Conservation (phyloP, 2,797 vertebrate genomes). For the Malacoraja senta region DNA sequence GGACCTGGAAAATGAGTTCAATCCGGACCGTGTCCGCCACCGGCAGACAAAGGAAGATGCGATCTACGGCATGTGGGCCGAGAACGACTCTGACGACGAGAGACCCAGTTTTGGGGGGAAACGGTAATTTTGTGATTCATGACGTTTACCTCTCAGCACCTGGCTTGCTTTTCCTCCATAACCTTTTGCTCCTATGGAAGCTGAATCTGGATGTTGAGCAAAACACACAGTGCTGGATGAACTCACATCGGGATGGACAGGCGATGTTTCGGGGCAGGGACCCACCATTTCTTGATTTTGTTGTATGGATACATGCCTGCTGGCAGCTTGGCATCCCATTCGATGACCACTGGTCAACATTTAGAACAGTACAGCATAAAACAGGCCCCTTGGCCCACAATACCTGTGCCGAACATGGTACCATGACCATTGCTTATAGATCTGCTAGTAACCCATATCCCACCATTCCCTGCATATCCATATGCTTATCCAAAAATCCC, state of each 20-base stretch:
- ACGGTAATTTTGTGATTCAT: conserved; percentile 57
- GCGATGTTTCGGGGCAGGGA: too few species aligned
- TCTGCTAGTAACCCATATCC: too few species aligned
- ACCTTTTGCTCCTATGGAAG: background rate
- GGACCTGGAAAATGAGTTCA: conserved; percentile 96
- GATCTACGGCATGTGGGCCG: conserved; percentile 92
- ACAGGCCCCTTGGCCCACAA: too few species aligned
- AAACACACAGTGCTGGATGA: too few species aligned
- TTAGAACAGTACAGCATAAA: background rate
- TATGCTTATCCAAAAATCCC: too few species aligned
- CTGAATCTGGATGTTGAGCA: too few species aligned
- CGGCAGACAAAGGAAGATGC: conserved; percentile 90
- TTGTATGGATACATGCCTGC: background rate
- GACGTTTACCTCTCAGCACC: background rate
- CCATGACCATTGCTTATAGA: too few species aligned
- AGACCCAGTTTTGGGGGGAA: conserved; percentile 89
- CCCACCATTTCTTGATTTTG: background rate
- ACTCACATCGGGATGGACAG: too few species aligned
- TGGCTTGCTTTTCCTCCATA: background rate
- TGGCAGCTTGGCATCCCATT: background rate
- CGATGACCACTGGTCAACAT: background rate
- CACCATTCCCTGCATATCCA: too few species aligned
- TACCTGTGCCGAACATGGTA: too few species aligned
- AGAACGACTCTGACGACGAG: conserved; percentile 86
- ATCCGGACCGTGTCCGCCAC: conserved; percentile 82